phyloP scores from a whole-genome alignment of 2,113 vertebrate species.

The Cairina moschata region DNA sequence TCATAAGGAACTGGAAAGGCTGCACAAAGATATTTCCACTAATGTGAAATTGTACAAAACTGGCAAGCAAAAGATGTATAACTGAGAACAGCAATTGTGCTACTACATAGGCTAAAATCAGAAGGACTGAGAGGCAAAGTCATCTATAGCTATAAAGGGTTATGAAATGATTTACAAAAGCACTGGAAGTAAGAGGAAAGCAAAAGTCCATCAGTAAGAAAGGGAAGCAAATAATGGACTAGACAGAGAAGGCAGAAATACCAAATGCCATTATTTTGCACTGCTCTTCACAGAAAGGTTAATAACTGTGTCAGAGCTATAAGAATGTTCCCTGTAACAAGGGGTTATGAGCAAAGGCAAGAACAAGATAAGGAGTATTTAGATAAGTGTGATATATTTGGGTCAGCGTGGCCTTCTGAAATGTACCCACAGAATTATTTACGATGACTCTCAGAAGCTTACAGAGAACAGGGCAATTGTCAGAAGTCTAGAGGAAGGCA shows the following conservation, averaged over 20 bases:
- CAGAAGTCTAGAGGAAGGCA: constrained; percentile 1
- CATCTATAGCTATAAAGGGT: not conserved
- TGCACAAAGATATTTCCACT: not conserved
- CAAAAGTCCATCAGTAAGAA: not conserved
- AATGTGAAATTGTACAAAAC: not conserved
- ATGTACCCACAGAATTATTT: constrained; percentile 36
- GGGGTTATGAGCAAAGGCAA: constrained; percentile 38
- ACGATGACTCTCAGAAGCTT: not conserved
- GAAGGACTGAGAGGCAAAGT: not conserved
- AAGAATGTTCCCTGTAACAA: constrained; percentile 30
- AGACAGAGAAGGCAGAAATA: constrained; percentile 26
- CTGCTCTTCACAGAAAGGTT: constrained; percentile 47
- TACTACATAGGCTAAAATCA: not conserved
- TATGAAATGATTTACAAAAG: not conserved
- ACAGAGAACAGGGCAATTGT: not conserved
- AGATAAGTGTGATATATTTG: constrained; percentile 63
- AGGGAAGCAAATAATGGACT: not conserved
- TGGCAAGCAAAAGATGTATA: not conserved
- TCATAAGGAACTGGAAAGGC: not conserved
- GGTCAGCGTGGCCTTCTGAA: constrained; percentile 32
- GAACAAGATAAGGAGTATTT: constrained; percentile 62
- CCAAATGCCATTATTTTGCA: constrained; percentile 30
- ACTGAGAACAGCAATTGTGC: not conserved
- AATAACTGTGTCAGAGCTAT: constrained; percentile 56
- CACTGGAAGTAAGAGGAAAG: not conserved